phyloP scores from a whole-genome alignment of 2,888 invertebrate species.

The Spatulosminthurus flaviceps region DNA sequence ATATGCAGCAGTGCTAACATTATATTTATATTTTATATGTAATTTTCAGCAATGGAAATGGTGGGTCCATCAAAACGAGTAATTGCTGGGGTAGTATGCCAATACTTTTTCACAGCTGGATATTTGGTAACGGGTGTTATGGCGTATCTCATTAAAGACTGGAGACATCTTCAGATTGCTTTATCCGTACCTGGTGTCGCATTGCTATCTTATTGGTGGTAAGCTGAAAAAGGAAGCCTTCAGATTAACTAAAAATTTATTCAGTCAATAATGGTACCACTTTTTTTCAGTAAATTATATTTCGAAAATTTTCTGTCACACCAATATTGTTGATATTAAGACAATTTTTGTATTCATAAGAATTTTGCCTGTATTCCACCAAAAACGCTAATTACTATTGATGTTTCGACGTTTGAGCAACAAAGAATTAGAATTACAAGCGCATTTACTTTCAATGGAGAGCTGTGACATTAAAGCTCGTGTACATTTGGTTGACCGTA shows the following conservation, averaged over 20 bases:
- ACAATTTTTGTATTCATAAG: too few species aligned
- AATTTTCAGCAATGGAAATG: conserved; percentile 66
- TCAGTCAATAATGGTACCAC: too few species aligned
- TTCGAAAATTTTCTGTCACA: too few species aligned
- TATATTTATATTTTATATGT: too few species aligned
- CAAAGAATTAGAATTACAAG: too few species aligned
- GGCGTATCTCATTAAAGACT: conserved; percentile 74
- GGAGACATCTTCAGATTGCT: conserved; percentile 76
- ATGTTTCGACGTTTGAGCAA: too few species aligned
- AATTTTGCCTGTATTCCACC: too few species aligned
- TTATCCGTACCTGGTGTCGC: conserved; percentile 75
- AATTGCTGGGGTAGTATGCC: conserved; percentile 77
- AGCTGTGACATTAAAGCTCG: background rate
- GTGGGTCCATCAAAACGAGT: conserved; percentile 76
- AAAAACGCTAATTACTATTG: background rate
- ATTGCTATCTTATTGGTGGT: conserved; percentile 78
- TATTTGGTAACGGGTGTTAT: conserved; percentile 76
- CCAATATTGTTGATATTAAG: too few species aligned
- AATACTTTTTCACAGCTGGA: conserved; percentile 79
- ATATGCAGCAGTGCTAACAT: too few species aligned
- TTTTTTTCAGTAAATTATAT: too few species aligned
- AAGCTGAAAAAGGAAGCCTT: conserved; percentile 61
- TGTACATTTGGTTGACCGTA: background rate
- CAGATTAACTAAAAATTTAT: too few species aligned
- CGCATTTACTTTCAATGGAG: too few species aligned